Evolutionary conservation across 2,888 invertebrate species (phyloP).

Genomic region (Eumerus sabulonum): DNA sequence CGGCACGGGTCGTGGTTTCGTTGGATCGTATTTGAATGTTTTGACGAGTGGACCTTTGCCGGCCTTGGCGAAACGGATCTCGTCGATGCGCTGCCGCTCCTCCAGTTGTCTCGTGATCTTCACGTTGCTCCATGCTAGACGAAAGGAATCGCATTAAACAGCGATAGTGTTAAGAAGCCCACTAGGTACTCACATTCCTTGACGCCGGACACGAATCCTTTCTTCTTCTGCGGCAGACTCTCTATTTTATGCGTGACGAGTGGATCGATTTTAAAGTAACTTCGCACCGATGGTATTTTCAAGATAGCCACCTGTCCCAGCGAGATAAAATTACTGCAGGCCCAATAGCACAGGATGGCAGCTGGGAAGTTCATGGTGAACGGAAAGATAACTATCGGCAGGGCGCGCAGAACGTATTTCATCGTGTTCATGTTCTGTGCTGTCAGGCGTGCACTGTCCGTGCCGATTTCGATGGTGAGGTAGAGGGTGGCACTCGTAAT

Average conservation of each 20-base stretch:
- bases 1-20: slow-evolving; percentile 79
- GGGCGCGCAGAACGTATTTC: slow-evolving; percentile 86
- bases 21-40: slow-evolving; percentile 93
- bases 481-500: slow-evolving; percentile 91
- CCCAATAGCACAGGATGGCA: slow-evolving; percentile 94
- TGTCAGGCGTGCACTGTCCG: slow-evolving; percentile 85
- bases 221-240: slow-evolving; percentile 84
- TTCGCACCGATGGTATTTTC: slow-evolving; percentile 86
- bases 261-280: slow-evolving; percentile 87
- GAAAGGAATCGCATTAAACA: background rate
- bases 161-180: background rate
- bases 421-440: slow-evolving; percentile 85
- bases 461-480: slow-evolving; percentile 90
- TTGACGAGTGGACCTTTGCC: slow-evolving; percentile 92
- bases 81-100: slow-evolving; percentile 87
- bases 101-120: slow-evolving; percentile 88
- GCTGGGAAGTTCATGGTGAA: slow-evolving; percentile 93
- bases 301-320: slow-evolving; percentile 89
- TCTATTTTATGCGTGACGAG: slow-evolving; percentile 81
- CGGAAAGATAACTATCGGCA: slow-evolving; percentile 90
- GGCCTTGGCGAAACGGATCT: slow-evolving; percentile 88
- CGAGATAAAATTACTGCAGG: slow-evolving; percentile 91
- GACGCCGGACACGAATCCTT: slow-evolving; percentile 88
- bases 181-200: slow-evolving; percentile 85
- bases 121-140: slow-evolving; percentile 88